Base-by-base conservation (phyloP, 2,797 vertebrate genomes). In the Girardinus metallicus region DNA sequence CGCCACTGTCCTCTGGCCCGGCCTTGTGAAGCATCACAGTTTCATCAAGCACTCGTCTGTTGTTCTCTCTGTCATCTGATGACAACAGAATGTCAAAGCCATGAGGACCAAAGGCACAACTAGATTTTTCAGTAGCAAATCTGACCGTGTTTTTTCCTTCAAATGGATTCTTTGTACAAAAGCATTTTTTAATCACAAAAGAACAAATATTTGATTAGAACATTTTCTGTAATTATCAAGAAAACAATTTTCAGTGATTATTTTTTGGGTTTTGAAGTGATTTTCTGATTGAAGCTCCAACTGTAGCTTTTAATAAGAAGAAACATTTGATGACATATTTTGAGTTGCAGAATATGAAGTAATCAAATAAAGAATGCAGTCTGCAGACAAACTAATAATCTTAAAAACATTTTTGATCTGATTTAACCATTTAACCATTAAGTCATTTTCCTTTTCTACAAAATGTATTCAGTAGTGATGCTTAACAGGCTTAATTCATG, bases 1-100 rank as follows among this genome's bases (percentile, higher is more conserved):
- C 97, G 0, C 92, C 97, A 0, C 95, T 97, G 92, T 99, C 97
- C 74, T 95, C 96, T 0, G 94, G 85, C 73, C 93, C 90, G 43
- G 96, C 93, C 2, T 96, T 94, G n/a, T 81, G 84, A 43, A 96
- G 76, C 46, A 92, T 78, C 78, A 96, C 49, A 0, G 88, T 94
- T 92, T 96, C 94, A 44, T 95, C 92, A 11, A 94, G 75, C 72
- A 96, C 90, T 43, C 49, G 83, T 16, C 73, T 87, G 83, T 85
- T 82, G 78, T 39, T 85, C 55, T 18, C 53, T 1, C 84, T 76
- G 23, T 91, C 89, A 79, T 92, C 96, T 96, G 88, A 74, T 34
- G 79, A 41, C n/a, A 80, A 75, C 51, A 84, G 1, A 74, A 36
- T 80, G 75, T 16, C 23, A 62, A 53, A 41, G 29, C 39, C 3